Conservation (phyloP, 2,113 vertebrate species). For the Meleagris gallopavo region DNA sequence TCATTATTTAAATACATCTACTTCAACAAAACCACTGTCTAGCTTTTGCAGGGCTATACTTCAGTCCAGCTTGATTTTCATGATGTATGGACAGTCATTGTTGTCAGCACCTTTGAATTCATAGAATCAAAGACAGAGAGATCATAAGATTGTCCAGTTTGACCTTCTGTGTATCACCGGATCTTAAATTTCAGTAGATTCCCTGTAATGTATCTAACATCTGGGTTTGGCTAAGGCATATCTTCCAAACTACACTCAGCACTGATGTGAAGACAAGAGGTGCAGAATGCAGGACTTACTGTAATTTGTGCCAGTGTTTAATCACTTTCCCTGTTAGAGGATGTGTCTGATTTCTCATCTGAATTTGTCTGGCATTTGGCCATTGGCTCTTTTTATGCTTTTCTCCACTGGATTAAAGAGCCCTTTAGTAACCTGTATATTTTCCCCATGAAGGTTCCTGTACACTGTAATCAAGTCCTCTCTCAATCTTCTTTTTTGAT, state of each 20-base stretch:
- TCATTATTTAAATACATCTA: neutral
- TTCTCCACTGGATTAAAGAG: slow-evolving; percentile 20
- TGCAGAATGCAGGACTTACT: neutral
- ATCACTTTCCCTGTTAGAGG: neutral
- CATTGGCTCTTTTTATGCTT: neutral
- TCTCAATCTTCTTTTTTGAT: slow-evolving; percentile 60
- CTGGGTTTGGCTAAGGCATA: neutral
- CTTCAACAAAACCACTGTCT: neutral
- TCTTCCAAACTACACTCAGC: neutral
- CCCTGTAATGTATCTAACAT: neutral
- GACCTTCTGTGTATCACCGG: neutral
- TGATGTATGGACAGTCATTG: neutral
- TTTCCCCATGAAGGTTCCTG: slow-evolving; percentile 48
- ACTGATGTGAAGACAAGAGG: neutral
- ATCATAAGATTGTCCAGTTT: neutral
- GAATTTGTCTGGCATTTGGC: neutral
- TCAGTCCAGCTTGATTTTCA: neutral
- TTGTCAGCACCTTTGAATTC: neutral
- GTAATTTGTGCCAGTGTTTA: neutral
- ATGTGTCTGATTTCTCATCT: slow-evolving; percentile 1
- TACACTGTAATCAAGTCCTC: slow-evolving; percentile 53
- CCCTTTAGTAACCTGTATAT: slow-evolving; percentile 33
- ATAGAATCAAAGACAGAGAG: neutral
- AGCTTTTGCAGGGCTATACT: neutral
- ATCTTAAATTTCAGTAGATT: neutral